These are phyloP conservation scores for Paracanthobrama guichenoti DNA, from an alignment of 2,113 vertebrate species.

Conservation along the genomic window DNA sequence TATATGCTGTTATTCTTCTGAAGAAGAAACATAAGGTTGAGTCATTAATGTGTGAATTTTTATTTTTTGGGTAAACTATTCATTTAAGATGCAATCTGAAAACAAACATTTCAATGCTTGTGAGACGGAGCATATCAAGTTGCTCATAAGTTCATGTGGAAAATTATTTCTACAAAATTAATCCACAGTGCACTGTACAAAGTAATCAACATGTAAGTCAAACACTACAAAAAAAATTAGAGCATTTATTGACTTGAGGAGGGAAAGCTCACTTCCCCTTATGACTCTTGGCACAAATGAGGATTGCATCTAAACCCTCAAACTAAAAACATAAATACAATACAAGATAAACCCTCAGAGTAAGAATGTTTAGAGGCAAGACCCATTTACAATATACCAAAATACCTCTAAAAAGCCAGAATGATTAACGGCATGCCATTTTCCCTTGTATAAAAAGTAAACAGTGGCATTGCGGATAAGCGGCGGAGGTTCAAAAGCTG, in stretches of 20 bases:
- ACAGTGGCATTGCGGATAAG: background rate
- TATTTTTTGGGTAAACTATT: background rate
- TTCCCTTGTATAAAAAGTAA: constrained; percentile 29
- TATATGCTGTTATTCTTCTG: background rate
- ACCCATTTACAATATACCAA: constrained; percentile 3
- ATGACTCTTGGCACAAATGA: constrained; percentile 22
- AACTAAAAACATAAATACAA: constrained; percentile 23
- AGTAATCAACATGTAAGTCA: constrained; percentile 4
- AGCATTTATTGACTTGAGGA: constrained; percentile 40
- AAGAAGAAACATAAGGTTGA: background rate
- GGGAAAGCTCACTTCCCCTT: constrained; percentile 10
- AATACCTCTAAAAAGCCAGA: constrained; percentile 22
- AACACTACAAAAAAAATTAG: constrained; percentile 33
- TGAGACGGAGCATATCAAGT: background rate
- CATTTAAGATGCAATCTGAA: background rate
- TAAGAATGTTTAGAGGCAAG: background rate
- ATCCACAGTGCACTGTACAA: background rate
- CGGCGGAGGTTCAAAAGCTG: background rate
- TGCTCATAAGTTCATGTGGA: background rate
- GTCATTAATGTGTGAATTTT: background rate
- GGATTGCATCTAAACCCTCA: constrained; percentile 40
- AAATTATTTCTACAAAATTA: background rate
- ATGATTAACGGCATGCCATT: background rate
- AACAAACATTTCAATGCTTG: background rate
- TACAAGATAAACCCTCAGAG: background rate